phyloP scores from a whole-genome alignment of 1,140 invertebrate genomes.

The Anastrepha ludens region DNA sequence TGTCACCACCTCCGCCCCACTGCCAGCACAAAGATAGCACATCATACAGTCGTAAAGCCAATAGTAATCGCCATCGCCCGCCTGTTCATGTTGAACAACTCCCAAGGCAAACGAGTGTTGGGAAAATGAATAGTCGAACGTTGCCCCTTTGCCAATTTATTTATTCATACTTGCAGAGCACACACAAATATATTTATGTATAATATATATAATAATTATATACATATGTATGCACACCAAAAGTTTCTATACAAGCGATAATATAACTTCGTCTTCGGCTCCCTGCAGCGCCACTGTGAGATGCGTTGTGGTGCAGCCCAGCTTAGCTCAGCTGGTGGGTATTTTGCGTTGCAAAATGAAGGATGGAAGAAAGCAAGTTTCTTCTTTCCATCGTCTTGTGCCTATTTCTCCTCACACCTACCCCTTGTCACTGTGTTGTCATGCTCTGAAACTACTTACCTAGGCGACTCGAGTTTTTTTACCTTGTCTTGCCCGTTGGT shows the following conservation, averaged over 20 bases:
- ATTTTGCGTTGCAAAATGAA: background rate
- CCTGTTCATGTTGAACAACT: slow-evolving; percentile 46
- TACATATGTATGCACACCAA: background rate
- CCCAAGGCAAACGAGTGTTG: slow-evolving; percentile 60
- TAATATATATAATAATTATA: background rate
- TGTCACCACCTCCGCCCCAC: slow-evolving; percentile 11
- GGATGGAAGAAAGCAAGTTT: slow-evolving; percentile 47
- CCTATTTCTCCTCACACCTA: background rate
- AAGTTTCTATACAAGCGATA: slow-evolving; percentile 31
- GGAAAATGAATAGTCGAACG: slow-evolving; percentile 57
- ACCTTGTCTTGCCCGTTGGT: slow-evolving; percentile 38
- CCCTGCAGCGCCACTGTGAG: slow-evolving; percentile 27
- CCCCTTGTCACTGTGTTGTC: background rate
- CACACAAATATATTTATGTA: background rate
- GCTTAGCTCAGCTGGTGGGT: background rate
- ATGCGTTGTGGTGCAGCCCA: slow-evolving; percentile 9
- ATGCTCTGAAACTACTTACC: slow-evolving; percentile 8
- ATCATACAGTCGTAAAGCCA: slow-evolving; percentile 13
- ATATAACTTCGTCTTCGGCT: slow-evolving; percentile 12
- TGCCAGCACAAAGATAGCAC: slow-evolving; percentile 26
- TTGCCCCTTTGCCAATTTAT: slow-evolving; percentile 56
- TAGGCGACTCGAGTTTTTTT: slow-evolving; percentile 7
- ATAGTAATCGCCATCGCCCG: background rate
- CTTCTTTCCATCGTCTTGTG: background rate
- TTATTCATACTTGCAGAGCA: slow-evolving; percentile 1